Evolutionary conservation across 2,888 invertebrate species (phyloP).

Genomic region (Drosophila cognata): DNA sequence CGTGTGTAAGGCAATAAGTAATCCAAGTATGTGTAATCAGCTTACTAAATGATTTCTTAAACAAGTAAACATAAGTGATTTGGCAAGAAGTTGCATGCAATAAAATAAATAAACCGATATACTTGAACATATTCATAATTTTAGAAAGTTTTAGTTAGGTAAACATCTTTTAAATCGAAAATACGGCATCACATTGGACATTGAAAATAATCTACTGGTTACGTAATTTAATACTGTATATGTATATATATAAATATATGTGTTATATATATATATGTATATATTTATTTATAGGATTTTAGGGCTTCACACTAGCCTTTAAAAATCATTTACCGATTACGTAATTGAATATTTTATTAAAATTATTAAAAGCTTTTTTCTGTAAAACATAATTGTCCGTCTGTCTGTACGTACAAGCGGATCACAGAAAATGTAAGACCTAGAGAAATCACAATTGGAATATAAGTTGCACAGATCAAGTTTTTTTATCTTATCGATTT

Average conservation of each 20-base stretch:
- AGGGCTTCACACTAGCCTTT: not conserved
- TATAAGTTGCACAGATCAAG: not conserved
- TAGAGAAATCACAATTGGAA: not conserved
- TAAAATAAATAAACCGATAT: not conserved
- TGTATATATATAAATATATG: not conserved
- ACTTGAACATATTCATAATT: not conserved
- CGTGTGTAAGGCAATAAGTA: not conserved
- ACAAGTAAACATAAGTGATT: not conserved
- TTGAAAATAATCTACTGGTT: not conserved
- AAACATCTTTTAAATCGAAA: not conserved
- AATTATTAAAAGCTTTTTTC: not conserved
- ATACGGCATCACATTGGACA: not conserved
- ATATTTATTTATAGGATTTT: not conserved
- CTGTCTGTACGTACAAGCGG: not conserved
- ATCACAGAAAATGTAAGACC: not conserved
- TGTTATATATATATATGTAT: not conserved
- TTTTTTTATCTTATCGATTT: not conserved
- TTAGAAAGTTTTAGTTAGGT: not conserved
- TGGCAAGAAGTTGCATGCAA: not conserved
- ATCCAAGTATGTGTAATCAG: constrained; percentile 8
- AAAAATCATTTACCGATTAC: not conserved
- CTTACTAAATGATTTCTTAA: constrained; percentile 6
- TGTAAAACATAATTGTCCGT: not conserved
- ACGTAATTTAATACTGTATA: not conserved
- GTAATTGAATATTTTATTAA: not conserved